Conservation (phyloP, 2,888 invertebrate species). For the Ophion ellenae region DNA sequence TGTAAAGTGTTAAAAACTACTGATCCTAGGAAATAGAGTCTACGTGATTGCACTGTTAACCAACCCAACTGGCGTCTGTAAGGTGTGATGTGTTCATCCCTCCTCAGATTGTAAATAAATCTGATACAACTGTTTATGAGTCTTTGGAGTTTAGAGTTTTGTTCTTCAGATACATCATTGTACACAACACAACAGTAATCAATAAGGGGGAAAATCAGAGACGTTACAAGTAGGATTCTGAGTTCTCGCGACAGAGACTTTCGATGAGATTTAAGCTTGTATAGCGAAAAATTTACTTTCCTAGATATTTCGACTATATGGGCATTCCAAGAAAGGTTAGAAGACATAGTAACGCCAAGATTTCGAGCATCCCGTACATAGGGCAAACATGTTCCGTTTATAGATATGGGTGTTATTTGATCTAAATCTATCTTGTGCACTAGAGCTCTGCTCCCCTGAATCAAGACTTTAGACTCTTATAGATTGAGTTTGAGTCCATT, state of each 20-base stretch:
- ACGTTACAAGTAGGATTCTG: not conserved
- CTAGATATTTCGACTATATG: slow-evolving; percentile 5
- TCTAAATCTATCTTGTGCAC: not conserved
- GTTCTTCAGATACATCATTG: slow-evolving; percentile 23
- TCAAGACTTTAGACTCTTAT: not conserved
- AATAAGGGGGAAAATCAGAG: slow-evolving; percentile 32
- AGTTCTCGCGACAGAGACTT: slow-evolving; percentile 10
- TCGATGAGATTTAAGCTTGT: slow-evolving; percentile 32
- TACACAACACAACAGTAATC: slow-evolving; percentile 51
- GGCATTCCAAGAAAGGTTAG: slow-evolving; percentile 31
- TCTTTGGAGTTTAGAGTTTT: slow-evolving; percentile 31
- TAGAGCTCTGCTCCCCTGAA: not conserved
- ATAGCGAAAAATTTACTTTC: not conserved
- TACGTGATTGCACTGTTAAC: not conserved
- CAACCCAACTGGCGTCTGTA: slow-evolving; percentile 1
- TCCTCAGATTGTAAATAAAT: slow-evolving; percentile 39
- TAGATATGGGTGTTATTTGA: not conserved
- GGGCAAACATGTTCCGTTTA: not conserved
- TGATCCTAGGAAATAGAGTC: not conserved
- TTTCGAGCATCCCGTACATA: slow-evolving; percentile 12
- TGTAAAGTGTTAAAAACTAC: not conserved
- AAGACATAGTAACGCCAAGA: slow-evolving; percentile 4
- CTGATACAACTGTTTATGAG: slow-evolving; percentile 24
- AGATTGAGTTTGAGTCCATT: not conserved
- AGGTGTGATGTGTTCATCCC: slow-evolving; percentile 37